Evolutionary conservation across 2,113 vertebrate genomes (phyloP), one percentile per base, ranked within the genome.

Genomic region (Tenrec ecaudatus): DNA sequence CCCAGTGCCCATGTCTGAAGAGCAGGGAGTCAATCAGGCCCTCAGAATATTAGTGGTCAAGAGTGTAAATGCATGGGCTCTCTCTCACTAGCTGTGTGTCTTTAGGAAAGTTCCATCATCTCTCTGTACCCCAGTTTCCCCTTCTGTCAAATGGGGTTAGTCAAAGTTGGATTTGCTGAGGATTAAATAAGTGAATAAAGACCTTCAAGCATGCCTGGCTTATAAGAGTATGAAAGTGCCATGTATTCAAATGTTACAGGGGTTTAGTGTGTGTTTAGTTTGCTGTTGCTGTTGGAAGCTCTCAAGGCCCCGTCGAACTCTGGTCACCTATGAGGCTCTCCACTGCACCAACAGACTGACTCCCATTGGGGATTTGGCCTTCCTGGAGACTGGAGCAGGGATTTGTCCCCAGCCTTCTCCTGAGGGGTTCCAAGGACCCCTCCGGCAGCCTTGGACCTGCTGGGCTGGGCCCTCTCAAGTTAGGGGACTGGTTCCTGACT

Each of bases 31-130:
- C 33, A 0, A 57, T 20, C 68, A 62, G 85, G 20, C 31, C 71
- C n/a, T 0, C 5, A 79, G 80, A 40, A 8, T 2, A 4, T 20
- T 11, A 5, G 25, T 38, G 0, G 0, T 36, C 15, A 73, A 47
- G 8, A 53, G 7, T 36, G 33, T 19, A 66, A 17, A 33, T 1
- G 40, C 40, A n/a, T 40, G 75, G 78, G 23, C 40, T 83, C 43
- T 68, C 60, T 29, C 69, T 38, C 47, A 60, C 15, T 20, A 22
- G 40, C 68, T 64, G 22, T 57, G 53, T 43, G 33, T 76, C 25
- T 33, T 84, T 71, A 36, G 36, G 2, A 4, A 58, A 47, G 31
- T 53, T 38, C 9, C 1, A 47, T n/a, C 40, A 33, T 64, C 58
- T 71, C 27, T 71, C 20, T 75, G 38, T 22, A 22, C 9, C 76